Percentiles rank a stretch among this genome's conserved stretches.
These are phyloP conservation scores for Propsilocerus akamusi DNA, from an alignment of 1,140 invertebrate species.

Conservation along the genomic window DNA sequence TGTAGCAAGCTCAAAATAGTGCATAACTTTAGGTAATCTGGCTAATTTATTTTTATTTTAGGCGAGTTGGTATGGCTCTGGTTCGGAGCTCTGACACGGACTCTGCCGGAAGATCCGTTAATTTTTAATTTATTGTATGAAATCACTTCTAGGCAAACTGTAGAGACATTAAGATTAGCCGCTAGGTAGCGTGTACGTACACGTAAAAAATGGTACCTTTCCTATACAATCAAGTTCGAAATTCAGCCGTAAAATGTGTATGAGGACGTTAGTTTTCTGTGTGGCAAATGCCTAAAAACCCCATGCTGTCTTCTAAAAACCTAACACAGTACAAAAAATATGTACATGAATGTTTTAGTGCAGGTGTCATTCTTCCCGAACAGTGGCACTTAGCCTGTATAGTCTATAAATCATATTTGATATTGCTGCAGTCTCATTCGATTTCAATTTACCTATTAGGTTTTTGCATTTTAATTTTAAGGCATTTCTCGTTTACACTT, in stretches of 20 bases:
- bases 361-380: no score
- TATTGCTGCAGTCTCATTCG: constrained; percentile 1
- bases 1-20: neutral
- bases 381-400: no score
- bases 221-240: no score
- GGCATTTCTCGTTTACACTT: constrained; percentile 73
- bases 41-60: constrained; percentile 12
- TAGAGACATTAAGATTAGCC: constrained; percentile 36
- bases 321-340: no score
- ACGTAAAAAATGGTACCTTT: constrained; percentile 71
- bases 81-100: constrained; percentile 68
- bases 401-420: no score
- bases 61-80: constrained; percentile 77
- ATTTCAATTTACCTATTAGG: constrained; percentile 4
- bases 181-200: constrained; percentile 39
- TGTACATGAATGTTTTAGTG: no score
- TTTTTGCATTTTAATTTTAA: constrained; percentile 23
- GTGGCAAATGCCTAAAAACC: no score
- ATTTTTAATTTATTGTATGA: constrained; percentile 71
- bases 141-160: constrained; percentile 49
- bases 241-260: no score
- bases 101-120: constrained; percentile 70
- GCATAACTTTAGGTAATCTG: neutral
- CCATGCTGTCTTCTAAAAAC: no score
- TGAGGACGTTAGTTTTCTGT: no score